Evolutionary conservation across 64 coral and sea anemone species (phyloP).

Genomic region (Dendrophyllia cribrosa): DNA sequence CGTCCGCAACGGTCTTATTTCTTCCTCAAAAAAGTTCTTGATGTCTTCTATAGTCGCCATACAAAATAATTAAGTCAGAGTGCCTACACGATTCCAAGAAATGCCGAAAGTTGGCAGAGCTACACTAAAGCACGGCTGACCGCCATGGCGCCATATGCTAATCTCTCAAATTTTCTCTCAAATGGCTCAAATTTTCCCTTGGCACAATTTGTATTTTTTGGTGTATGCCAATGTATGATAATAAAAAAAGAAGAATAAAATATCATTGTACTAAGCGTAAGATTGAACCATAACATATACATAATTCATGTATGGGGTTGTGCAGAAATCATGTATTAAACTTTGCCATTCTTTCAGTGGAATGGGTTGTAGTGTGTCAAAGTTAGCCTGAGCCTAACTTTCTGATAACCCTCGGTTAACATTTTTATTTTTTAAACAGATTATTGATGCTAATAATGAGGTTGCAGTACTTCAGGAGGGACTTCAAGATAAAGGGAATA

Average conservation of each 20-base stretch:
- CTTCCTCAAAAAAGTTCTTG: not conserved
- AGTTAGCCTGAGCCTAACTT: not conserved
- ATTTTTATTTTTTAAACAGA: not conserved
- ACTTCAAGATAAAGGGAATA: slow-evolving; percentile 1
- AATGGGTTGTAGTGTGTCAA: too few relatives aligned
- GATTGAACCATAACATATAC: slow-evolving; percentile 43
- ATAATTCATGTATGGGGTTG: slow-evolving; percentile 25
- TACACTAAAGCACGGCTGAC: not conserved
- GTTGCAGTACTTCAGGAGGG: slow-evolving; percentile 53
- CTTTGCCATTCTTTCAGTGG: slow-evolving; percentile 14
- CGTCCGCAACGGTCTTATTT: not conserved
- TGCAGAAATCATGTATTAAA: slow-evolving; percentile 36
- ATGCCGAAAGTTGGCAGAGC: not conserved
- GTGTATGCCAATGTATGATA: slow-evolving; percentile 13
- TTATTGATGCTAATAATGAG: slow-evolving; percentile 20
- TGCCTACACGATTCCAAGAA: not conserved
- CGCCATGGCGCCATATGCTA: slow-evolving; percentile 20
- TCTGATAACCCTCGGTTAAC: not conserved
- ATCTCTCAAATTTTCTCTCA: too few relatives aligned
- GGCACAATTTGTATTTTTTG: not conserved
- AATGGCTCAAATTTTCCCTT: not conserved
- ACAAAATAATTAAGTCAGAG: not conserved
- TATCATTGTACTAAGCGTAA: slow-evolving; percentile 17
- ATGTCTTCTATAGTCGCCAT: slow-evolving; percentile 1
- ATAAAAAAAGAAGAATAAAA: slow-evolving; percentile 24